Percentiles rank a stretch among this genome's conserved stretches.
Evolutionary conservation across 2,888 invertebrate genomes (phyloP).

Genomic region (Lycia hirtaria): DNA sequence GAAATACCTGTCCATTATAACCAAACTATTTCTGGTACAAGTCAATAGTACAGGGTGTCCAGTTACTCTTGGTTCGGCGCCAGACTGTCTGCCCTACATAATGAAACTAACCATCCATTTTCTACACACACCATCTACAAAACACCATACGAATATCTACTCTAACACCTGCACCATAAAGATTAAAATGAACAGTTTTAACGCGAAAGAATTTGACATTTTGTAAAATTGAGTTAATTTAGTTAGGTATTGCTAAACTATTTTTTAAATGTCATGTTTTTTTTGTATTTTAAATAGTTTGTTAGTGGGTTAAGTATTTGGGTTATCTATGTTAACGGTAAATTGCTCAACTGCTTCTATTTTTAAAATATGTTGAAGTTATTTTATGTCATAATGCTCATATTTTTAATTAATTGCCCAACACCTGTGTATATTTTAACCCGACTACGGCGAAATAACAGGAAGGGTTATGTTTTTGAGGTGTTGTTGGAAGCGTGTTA

Average conservation of each 20-base stretch:
- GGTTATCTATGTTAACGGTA: neutral
- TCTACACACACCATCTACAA: neutral
- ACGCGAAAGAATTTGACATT: constrained; percentile 18
- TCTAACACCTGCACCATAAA: neutral
- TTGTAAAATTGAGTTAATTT: constrained; percentile 25
- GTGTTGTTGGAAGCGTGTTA: no score
- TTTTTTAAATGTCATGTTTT: constrained; percentile 14
- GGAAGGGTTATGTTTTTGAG: no score
- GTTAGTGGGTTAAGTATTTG: constrained; percentile 13
- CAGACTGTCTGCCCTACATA: constrained; percentile 73
- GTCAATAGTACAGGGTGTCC: constrained; percentile 32
- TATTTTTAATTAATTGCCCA: neutral
- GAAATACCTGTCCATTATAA: constrained; percentile 10
- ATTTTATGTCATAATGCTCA: constrained; percentile 1
- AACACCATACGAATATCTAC: neutral
- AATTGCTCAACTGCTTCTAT: neutral
- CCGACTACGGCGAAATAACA: no score
- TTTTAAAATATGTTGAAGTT: neutral
- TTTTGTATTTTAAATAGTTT: constrained; percentile 17
- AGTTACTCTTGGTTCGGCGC: constrained; percentile 63
- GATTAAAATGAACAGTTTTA: neutral
- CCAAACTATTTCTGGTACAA: constrained; percentile 45
- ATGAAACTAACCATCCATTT: constrained; percentile 19
- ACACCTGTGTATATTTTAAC: neutral
- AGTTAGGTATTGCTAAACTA: constrained; percentile 27